Conservation (phyloP, 2,113 vertebrate species). For the Thinocorus orbignyianus region DNA sequence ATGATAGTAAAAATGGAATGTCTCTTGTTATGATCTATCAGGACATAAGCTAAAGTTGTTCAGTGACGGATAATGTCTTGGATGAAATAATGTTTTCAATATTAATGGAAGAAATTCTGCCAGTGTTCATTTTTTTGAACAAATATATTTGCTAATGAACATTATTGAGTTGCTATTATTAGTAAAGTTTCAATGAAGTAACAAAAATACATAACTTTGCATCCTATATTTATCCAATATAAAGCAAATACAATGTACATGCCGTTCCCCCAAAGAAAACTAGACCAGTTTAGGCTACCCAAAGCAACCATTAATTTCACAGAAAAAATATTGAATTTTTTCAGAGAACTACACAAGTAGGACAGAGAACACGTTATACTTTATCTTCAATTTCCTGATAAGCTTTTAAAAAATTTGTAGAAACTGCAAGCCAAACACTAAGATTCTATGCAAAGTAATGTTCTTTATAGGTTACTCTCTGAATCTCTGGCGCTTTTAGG, state of each 20-base stretch:
- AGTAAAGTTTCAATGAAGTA: not conserved
- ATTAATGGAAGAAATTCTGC: not conserved
- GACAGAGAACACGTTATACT: not conserved
- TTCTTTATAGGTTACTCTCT: not conserved
- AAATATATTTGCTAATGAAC: not conserved
- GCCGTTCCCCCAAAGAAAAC: not conserved
- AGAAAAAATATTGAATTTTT: not conserved
- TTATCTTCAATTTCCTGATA: not conserved
- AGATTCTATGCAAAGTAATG: not conserved
- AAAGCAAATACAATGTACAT: not conserved
- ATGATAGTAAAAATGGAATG: not conserved
- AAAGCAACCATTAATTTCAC: not conserved
- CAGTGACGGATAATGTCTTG: constrained; percentile 1
- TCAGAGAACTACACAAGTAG: not conserved
- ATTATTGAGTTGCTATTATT: not conserved
- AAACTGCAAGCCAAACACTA: not conserved
- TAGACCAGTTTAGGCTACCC: not conserved
- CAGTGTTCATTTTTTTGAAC: not conserved
- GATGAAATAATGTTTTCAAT: not conserved
- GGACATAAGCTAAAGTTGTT: not conserved
- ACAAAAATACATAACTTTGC: not conserved
- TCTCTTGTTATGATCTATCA: not conserved
- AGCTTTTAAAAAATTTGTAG: not conserved
- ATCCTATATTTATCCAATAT: not conserved
- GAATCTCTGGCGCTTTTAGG: not conserved